Evolutionary conservation across 2,888 invertebrate genomes (phyloP), one percentile per base, ranked within the genome.

Genomic region (Perizoma affinitatum): DNA sequence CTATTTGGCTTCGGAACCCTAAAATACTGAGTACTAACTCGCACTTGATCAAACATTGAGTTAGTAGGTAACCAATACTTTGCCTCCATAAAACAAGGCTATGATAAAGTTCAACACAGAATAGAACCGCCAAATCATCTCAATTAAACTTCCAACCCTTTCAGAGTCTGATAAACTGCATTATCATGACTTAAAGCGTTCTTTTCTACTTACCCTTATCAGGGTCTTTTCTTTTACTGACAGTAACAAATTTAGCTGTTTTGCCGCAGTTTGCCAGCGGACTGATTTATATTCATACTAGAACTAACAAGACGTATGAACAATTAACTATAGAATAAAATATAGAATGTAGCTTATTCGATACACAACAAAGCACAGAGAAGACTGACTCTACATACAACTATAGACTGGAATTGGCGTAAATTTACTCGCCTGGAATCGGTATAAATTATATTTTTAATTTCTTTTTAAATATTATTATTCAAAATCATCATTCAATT

Each of bases 141-240:
- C 63, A 65, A 65, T 68, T 65, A 61, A 65, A 67, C 61, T 65
- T 60, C 22, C 44, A 56, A 55, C 61, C 54, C 58, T 36, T 44
- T 33, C 33, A 49, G 64, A 60, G 53, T 62, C 54, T 10, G 50
- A 61, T 58, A 49, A 72, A 73, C 63, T 72, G 65, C 65, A 65
- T 72, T 68, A 67, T 72, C 65, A 66, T 67, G 71, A 72, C 56
- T 70, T 70, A 74, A 3, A 22, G 22, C 22, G 22, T 22, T 22
- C 22, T 22, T 22, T 71, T 57, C 51, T 34, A 63, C 58, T 62
- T 58, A 59, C 62, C 62, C 58, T 69, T 72, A 82, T 80, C 78
- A 62, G 66, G 65, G 69, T 71, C 72, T 71, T 79, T 80, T 81
- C 79, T 79, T 82, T 83, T 78, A 73, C 74, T 54, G 87, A 85